Evolutionary conservation across 2,113 vertebrate genomes (phyloP), one percentile per base, ranked within the genome.

Genomic region (Spilogale gracilis): DNA sequence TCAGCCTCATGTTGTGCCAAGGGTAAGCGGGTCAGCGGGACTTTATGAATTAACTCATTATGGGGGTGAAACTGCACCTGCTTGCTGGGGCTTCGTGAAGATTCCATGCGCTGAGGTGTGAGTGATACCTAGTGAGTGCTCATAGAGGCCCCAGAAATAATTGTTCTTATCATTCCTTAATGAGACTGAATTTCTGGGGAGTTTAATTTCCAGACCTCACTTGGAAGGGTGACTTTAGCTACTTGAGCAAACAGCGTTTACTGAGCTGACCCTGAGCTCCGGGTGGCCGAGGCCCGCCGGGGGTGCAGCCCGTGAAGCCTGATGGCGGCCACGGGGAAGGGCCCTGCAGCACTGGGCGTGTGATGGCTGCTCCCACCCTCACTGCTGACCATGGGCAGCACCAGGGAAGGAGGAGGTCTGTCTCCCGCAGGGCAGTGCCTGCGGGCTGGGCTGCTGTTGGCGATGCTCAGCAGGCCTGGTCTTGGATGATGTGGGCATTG

Each of bases 1-100:
- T 7, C 18, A 3, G 0, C 0, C 38, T 43, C 2, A 12, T 2
- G 67, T 56, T 23, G 0, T 1, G 23, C 6, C 18, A 2, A 17
- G 43, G 0, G 14, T 23, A 10, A 20, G 25, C 7, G 0, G 16
- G 23, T 74, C 7, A 0, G 0, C n/a, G 13, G 87, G 83, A 25
- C 63, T 30, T 69, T 0, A 1, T 2, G 48, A 38, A 63, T 54
- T 32, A 1, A 2, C 3, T 0, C 4, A 2, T 27, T 38, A 0
- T 1, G 18, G 48, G 18, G 50, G 50, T 13, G 2, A 11, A 2
- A 3, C 20, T 0, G 5, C 54, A 67, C 38, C 82, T 50, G 52
- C 38, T 14, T 45, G 9, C 3, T 5, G 5, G 71, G 86, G n/a
- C 58, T 63, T 43, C 1, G 6, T 11, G 80, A 69, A 48, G 38